Percentiles rank a stretch among this genome's conserved stretches.
phyloP scores from a whole-genome alignment of 2,797 vertebrate species.

The Lutjanus campechanus region DNA sequence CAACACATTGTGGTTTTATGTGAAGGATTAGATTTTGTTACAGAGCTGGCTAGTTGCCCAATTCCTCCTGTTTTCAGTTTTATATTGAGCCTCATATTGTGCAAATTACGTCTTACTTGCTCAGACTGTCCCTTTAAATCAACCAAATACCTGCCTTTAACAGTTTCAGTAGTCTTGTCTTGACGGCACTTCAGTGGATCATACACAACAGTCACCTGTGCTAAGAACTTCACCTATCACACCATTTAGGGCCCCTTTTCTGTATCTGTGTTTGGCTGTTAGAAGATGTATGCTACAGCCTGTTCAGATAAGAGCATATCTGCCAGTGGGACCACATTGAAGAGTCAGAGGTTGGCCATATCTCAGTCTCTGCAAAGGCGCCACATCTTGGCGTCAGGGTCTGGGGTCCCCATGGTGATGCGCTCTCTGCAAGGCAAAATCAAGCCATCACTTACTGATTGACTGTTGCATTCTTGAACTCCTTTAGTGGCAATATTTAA shows the following conservation, averaged over 20 bases:
- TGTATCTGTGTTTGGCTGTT: constrained; percentile 62
- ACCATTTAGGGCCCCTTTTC: constrained; percentile 48
- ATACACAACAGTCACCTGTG: constrained; percentile 58
- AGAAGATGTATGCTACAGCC: constrained; percentile 72
- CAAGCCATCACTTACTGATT: constrained; percentile 64
- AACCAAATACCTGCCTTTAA: constrained; percentile 23
- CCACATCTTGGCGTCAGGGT: constrained; percentile 52
- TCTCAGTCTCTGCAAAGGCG: constrained; percentile 66
- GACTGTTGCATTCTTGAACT: constrained; percentile 40
- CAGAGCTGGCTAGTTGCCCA: background rate
- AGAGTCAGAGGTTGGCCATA: constrained; percentile 78
- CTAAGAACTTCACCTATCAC: constrained; percentile 58
- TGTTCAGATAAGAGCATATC: constrained; percentile 81
- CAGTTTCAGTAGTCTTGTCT: constrained; percentile 43
- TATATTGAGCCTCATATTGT: background rate
- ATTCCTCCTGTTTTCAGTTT: constrained; percentile 4
- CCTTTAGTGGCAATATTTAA: constrained; percentile 24
- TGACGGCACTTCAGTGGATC: constrained; percentile 57
- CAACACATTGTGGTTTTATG: background rate
- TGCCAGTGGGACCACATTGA: constrained; percentile 66
- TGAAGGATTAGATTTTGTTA: background rate
- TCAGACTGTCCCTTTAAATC: background rate
- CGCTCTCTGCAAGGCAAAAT: constrained; percentile 53
- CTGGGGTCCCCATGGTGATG: constrained; percentile 52
- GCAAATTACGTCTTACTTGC: background rate